Evolutionary conservation across 1,140 invertebrate species (phyloP), one percentile per base, ranked within the genome.

Genomic region (Maniola jurtina): DNA sequence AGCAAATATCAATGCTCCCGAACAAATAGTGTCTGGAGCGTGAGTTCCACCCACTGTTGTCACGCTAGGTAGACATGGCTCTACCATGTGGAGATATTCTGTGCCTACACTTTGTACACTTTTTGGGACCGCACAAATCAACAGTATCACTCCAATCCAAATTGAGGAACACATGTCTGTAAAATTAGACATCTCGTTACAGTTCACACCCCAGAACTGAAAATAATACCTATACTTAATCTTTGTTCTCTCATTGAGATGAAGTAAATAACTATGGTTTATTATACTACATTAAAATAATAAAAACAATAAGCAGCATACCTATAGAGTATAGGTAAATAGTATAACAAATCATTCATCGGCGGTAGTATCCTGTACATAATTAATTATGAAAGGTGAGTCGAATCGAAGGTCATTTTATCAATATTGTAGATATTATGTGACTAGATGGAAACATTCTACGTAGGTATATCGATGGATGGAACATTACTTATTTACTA

Each of bases 1-100:
- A 64, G 93, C 84, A 71, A 95, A 95, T 72, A 95, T 93, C n/a
- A 95, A 64, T 9, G 86, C 89, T n/a, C 93, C 92, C 0, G 91
- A 85, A 70, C 92, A 93, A 16, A 92, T 72, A 54, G 76, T 78
- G 10, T 14, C 33, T 0, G 87, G 89, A 0, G 89, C 89, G 63
- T 85, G 78, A 6, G 80, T 85, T 6, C 91, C 91, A 68, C 90
- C 91, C n/a, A 86, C 89, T 14, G 84, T 91, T 0, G 91, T 92
- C 7, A 83, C 70, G 56, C 78, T 90, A 16, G 83, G 81, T 5
- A 61, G 78, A 58, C 88, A 90, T 55, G 42, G 9, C 9, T 45
- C 13, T n/a, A 45, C 1, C 13, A 1, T 45, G 13, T 13, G 13
- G 42, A 11, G 42, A 13, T 45, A 7, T 45, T 45, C 88, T 14